Evolutionary conservation across 2,797 vertebrate genomes (phyloP).

Genomic region (Anableps anableps): DNA sequence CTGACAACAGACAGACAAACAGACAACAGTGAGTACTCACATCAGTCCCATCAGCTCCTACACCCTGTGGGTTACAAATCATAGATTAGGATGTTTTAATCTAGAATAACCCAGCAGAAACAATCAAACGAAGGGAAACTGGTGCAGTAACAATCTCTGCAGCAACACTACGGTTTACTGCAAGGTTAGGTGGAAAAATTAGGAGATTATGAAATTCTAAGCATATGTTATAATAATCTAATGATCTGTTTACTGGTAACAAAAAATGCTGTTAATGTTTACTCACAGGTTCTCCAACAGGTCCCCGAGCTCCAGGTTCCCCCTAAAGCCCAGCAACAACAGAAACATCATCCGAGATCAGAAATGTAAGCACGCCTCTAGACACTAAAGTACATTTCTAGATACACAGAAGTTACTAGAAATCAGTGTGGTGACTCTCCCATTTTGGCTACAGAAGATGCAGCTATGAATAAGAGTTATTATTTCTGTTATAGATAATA

Average conservation of each 20-base stretch:
- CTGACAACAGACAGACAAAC: neutral
- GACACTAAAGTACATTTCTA: neutral
- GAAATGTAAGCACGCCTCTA: neutral
- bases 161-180: neutral
- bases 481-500: neutral
- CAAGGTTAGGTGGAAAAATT: neutral
- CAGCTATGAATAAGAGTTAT: too few species aligned
- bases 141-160: neutral
- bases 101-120: neutral
- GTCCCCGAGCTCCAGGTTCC: conserved; percentile 86
- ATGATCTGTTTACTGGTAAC: neutral
- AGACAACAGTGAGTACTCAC: conserved; percentile 65
- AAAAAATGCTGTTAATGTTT: conserved; percentile 2
- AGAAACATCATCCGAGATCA: neutral
- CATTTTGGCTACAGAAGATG: neutral
- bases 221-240: neutral
- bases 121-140: neutral
- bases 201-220: neutral
- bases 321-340: conserved; percentile 54
- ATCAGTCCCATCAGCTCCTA: conserved; percentile 67
- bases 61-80: conserved; percentile 57
- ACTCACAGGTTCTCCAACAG: conserved; percentile 89
- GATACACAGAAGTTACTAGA: neutral
- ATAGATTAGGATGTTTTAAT: neutral
- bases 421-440: neutral